Conservation (phyloP, 2,113 vertebrate species). For the Chiloscyllium plagiosum region DNA sequence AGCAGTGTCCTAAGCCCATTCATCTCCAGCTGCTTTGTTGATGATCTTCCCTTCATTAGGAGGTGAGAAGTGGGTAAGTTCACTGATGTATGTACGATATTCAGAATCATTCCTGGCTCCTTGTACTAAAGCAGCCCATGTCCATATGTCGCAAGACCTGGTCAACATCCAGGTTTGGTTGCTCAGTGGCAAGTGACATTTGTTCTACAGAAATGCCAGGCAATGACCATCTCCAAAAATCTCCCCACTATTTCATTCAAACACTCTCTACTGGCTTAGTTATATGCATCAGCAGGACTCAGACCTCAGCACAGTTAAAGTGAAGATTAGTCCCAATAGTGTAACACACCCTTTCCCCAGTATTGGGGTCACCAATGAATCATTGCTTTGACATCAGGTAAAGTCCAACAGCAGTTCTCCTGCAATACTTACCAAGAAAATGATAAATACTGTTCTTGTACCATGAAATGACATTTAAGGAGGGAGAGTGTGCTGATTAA, state of each 20-base stretch:
- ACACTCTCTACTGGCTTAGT: neutral
- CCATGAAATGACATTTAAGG: neutral
- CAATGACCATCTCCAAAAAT: neutral
- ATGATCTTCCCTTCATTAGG: too few relatives aligned
- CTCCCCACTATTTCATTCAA: neutral
- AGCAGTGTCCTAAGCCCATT: too few relatives aligned
- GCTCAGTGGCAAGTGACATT: too few relatives aligned
- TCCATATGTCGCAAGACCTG: too few relatives aligned
- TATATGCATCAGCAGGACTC: neutral
- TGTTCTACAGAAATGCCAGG: too few relatives aligned
- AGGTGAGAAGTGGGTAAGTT: too few relatives aligned
- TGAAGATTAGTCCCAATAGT: neutral
- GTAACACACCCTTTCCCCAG: neutral
- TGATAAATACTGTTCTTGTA: neutral
- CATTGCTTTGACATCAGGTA: neutral
- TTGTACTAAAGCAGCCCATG: too few relatives aligned
- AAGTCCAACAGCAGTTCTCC: neutral
- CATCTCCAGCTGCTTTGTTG: too few relatives aligned
- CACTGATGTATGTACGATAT: too few relatives aligned
- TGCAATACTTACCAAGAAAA: neutral
- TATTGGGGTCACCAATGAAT: neutral
- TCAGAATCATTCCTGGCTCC: too few relatives aligned
- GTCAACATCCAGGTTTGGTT: too few relatives aligned
- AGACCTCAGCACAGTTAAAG: neutral
- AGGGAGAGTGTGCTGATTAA: neutral